Evolutionary conservation across 37 sponge, comb jelly and placozoan species (phyloP).

Genomic region (Haliclona indistincta): DNA sequence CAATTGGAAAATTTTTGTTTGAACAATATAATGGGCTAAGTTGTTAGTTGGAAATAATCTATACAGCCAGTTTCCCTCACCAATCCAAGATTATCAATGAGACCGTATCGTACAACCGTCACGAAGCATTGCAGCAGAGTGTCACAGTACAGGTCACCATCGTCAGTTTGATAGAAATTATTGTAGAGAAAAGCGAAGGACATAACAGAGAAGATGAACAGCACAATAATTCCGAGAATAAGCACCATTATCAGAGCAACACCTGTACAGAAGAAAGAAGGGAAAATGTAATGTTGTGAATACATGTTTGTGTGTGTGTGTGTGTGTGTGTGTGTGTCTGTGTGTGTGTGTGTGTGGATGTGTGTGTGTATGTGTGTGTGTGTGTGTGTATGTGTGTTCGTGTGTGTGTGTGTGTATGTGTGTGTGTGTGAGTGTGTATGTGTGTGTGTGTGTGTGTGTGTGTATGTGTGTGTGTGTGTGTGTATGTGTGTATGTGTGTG

Average conservation of each 20-base stretch:
- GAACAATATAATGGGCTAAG: too few species aligned
- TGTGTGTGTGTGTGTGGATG: slow-evolving; percentile 23
- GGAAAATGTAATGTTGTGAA: not conserved
- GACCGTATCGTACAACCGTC: slow-evolving; percentile 49
- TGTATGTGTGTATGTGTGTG: slow-evolving; percentile 52
- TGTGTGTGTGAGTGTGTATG: slow-evolving; percentile 58
- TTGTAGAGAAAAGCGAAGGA: slow-evolving; percentile 71
- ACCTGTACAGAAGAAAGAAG: too few species aligned
- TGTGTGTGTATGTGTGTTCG: slow-evolving; percentile 40
- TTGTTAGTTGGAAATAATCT: too few species aligned
- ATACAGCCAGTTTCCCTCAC: too few species aligned
- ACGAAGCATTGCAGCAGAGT: slow-evolving; percentile 62
- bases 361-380: slow-evolving; percentile 20
- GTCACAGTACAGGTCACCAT: slow-evolving; percentile 48
- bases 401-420: slow-evolving; percentile 53
- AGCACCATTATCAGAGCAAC: slow-evolving; percentile 76
- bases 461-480: slow-evolving; percentile 23
- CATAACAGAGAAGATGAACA: slow-evolving; percentile 80
- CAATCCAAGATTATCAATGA: slow-evolving; percentile 56
- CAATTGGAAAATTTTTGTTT: too few species aligned
- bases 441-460: slow-evolving; percentile 33
- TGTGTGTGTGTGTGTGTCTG: slow-evolving; percentile 21
- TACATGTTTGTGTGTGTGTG: not conserved
- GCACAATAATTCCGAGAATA: slow-evolving; percentile 49
- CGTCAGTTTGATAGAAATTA: slow-evolving; percentile 24